Percentiles rank a stretch among this genome's conserved stretches.
These are phyloP conservation scores for Drosophila diplacantha DNA, from an alignment of 2,888 invertebrate species.

Conservation along the genomic window DNA sequence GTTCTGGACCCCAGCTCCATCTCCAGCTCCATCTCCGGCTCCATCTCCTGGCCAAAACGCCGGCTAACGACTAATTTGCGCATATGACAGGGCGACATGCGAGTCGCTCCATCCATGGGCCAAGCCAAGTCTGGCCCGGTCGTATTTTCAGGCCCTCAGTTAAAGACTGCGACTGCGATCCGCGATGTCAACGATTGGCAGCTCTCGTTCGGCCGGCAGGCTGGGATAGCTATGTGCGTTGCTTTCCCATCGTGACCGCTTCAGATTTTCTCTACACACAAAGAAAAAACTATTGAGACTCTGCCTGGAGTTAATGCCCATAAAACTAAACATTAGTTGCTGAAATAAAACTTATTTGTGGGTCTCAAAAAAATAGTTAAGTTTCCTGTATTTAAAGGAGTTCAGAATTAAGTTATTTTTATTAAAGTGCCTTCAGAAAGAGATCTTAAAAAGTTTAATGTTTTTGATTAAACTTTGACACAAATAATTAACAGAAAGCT, in stretches of 20 bases:
- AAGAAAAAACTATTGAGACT: not conserved
- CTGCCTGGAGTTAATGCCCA: too few species aligned
- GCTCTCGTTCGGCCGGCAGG: constrained; percentile 29
- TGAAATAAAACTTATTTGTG: not conserved
- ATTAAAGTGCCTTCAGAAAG: not conserved
- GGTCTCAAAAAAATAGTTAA: not conserved
- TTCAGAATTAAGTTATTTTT: not conserved
- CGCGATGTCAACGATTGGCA: constrained; percentile 58
- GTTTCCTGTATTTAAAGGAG: too few species aligned
- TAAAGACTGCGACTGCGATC: constrained; percentile 23
- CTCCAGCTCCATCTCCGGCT: constrained; percentile 16
- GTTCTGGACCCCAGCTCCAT: constrained; percentile 9
- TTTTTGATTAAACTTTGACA: not conserved
- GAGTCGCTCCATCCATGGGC: constrained; percentile 49
- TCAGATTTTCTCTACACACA: constrained; percentile 14
- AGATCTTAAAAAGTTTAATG: not conserved
- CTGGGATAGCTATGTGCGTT: constrained; percentile 64
- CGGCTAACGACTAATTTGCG: constrained; percentile 71
- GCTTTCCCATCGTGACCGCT: constrained; percentile 54
- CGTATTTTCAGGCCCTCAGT: constrained; percentile 16
- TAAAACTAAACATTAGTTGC: not conserved
- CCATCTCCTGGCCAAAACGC: constrained; percentile 31
- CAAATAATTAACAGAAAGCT: too few species aligned
- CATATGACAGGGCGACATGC: constrained; percentile 67
- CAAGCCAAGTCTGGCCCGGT: constrained; percentile 9